Conservation (phyloP, 2,888 invertebrate species). For the Agrochola litura region DNA sequence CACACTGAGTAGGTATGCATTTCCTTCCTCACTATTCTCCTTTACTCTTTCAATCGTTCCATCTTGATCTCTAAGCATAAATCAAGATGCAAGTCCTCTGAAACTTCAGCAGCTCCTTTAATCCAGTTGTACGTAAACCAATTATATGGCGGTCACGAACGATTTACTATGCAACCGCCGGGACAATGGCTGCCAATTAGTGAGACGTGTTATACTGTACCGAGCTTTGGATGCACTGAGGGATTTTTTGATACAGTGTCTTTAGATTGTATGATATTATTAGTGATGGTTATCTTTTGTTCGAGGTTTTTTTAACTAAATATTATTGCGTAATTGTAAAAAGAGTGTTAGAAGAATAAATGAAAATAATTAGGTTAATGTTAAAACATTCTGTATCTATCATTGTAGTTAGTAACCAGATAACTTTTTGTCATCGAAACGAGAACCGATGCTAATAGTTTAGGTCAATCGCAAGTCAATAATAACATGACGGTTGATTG, state of each 20-base stretch:
- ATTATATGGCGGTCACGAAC: slow-evolving; percentile 66
- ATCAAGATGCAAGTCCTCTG: slow-evolving; percentile 39
- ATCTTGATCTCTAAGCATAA: not conserved
- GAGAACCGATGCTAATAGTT: not conserved
- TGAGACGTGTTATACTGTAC: slow-evolving; percentile 45
- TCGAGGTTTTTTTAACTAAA: no score
- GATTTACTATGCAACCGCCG: slow-evolving; percentile 64
- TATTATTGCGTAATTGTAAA: not conserved
- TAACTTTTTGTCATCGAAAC: not conserved
- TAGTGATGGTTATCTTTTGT: not conserved
- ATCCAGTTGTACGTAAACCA: slow-evolving; percentile 50
- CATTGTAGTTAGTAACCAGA: not conserved
- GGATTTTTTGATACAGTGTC: slow-evolving; percentile 34
- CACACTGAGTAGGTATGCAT: not conserved
- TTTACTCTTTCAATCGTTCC: not conserved
- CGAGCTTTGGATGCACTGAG: slow-evolving; percentile 38
- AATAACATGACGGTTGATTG: not conserved
- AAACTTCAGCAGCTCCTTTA: slow-evolving; percentile 43
- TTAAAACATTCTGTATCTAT: not conserved
- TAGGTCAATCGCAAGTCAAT: not conserved
- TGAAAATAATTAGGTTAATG: not conserved
- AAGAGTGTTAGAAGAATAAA: not conserved
- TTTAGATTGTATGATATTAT: not conserved
- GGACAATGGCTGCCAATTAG: slow-evolving; percentile 68
- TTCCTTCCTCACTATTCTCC: not conserved